phyloP scores from a whole-genome alignment of 2,113 vertebrate genomes.

The Ondatra zibethicus region DNA sequence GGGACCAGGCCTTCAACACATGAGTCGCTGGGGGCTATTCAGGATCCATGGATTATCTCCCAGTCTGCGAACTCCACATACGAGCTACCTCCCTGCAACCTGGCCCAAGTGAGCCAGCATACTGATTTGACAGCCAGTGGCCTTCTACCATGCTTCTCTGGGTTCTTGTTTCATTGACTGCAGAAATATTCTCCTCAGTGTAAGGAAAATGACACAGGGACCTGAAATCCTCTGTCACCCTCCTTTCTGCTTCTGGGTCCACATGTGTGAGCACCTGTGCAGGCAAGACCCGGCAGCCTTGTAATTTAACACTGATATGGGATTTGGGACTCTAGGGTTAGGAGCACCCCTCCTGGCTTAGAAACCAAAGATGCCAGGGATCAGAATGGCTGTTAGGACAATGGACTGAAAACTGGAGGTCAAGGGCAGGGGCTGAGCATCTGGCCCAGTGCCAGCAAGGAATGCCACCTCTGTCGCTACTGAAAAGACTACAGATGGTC shows the following conservation, averaged over 20 bases:
- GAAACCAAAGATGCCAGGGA: background rate
- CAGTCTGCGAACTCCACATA: background rate
- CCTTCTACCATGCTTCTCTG: background rate
- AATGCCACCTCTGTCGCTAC: background rate
- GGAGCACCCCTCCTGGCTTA: background rate
- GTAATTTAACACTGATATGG: background rate
- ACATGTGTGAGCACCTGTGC: background rate
- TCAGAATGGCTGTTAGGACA: background rate
- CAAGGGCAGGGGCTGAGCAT: background rate
- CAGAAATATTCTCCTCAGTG: background rate
- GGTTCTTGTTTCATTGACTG: accelerated
- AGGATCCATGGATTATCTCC: background rate
- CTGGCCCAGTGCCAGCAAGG: no score
- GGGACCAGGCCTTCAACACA: background rate
- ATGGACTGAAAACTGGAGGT: background rate
- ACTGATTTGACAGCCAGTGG: background rate
- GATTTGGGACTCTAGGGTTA: accelerated
- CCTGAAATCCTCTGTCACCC: background rate
- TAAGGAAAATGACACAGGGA: background rate
- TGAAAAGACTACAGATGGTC: background rate
- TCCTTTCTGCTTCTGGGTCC: background rate
- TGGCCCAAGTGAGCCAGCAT: accelerated
- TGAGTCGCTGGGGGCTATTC: background rate
- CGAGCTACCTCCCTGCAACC: accelerated
- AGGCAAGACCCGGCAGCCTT: accelerated